Base-by-base conservation (phyloP, 2,888 invertebrate species). In the Strigamia crassipes region DNA sequence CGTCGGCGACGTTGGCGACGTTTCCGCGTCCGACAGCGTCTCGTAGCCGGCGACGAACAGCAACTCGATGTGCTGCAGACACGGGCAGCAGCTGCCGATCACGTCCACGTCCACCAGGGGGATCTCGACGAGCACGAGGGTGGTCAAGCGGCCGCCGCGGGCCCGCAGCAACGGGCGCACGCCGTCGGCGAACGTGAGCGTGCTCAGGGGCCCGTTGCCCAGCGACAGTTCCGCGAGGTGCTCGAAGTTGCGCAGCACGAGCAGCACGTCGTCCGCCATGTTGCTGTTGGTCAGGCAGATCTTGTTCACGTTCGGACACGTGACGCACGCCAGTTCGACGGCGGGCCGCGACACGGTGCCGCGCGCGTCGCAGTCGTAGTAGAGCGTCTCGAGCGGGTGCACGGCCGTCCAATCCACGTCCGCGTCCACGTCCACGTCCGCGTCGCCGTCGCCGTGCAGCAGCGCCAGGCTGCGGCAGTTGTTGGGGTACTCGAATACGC, bases 251-350 rank as follows among this genome's bases (percentile, higher is more conserved):
- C 38, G n/a, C 8, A 81, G 21, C 12, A 21, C 5, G 8, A 51
- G 27, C 18, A 81, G 31, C 2, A 21, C 8, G 41, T 73, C 23
- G 77, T 27, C 21, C n/a, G 73, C 38, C 23, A 15, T 38, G 38
- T 73, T 51, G 15, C n/a, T 27, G 41, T 73, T 77, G 15, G 81
- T 46, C 18, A 81, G 13, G 13, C 10, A 15, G 9, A 81, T 9
- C 21, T 38, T 77, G 18, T 31, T 73, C 27, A 81, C 38, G 42
- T 73, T 41, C 21, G 81, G 81, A 73, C 81, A 81, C 66, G 66
- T 41, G 15, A 46, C 21, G 46, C 8, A 13, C 38, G 79, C 79
- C 18, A 79, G 3, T 5, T 79, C 21, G 41, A 79, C n/a, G 27
- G 8, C 42, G 18, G 4, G 38, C 15, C 0, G 18, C 18, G 79